Evolutionary conservation across 1,140 invertebrate genomes (phyloP).

Genomic region (Drosophila varians): DNA sequence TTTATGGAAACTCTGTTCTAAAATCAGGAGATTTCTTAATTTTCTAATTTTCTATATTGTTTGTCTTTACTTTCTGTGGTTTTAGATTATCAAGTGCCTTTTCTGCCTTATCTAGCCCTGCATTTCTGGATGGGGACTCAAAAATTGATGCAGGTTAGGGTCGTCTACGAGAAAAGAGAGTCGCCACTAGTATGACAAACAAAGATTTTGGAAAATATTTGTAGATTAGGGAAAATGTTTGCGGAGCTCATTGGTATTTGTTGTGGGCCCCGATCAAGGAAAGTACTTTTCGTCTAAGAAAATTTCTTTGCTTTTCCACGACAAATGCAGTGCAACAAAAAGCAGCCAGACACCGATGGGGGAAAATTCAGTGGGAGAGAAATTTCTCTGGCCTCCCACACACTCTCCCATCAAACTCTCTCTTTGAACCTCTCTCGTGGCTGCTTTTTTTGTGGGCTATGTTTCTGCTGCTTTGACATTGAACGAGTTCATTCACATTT

Average conservation of each 20-base stretch:
- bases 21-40: not conserved
- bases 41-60: not conserved
- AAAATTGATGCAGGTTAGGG: slow-evolving; percentile 74
- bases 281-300: not conserved
- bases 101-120: slow-evolving; percentile 21
- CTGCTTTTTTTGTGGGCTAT: slow-evolving; percentile 58
- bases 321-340: slow-evolving; percentile 10
- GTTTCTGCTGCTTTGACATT: slow-evolving; percentile 78
- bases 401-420: slow-evolving; percentile 14
- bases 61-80: slow-evolving; percentile 6
- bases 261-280: not conserved
- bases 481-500: slow-evolving; percentile 84
- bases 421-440: slow-evolving; percentile 5
- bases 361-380: slow-evolving; percentile 17
- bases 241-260: not conserved
- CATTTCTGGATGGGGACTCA: slow-evolving; percentile 25
- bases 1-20: no score
- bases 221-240: slow-evolving; percentile 2
- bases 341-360: slow-evolving; percentile 8
- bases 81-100: slow-evolving; percentile 59
- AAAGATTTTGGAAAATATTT: slow-evolving; percentile 3
- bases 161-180: slow-evolving; percentile 3
- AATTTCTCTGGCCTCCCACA: slow-evolving; percentile 34
- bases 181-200: not conserved
- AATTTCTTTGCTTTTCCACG: not conserved